These are phyloP conservation scores for Pseudopipra pipra DNA, from an alignment of 2,113 vertebrate genomes.

Conservation along the genomic window DNA sequence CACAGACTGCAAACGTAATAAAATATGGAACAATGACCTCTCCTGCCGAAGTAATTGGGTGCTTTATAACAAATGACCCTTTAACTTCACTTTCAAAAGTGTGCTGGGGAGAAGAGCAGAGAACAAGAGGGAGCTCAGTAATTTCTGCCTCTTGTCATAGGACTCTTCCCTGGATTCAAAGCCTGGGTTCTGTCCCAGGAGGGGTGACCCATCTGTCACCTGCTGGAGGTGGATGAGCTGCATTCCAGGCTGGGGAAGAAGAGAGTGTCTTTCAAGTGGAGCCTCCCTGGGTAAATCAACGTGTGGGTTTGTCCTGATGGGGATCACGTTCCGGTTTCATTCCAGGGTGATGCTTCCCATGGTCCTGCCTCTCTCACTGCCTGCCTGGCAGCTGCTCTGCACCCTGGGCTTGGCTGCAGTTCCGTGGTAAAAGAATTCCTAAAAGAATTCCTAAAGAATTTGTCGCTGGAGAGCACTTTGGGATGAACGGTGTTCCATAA, in stretches of 20 bases:
- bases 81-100: neutral
- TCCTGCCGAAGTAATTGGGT: neutral
- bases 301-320: neutral
- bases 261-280: neutral
- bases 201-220: neutral
- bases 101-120: neutral
- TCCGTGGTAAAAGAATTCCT: neutral
- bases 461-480: neutral
- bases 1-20: accelerated
- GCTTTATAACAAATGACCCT: neutral
- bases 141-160: neutral
- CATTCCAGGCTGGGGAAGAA: neutral
- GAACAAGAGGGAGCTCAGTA: accelerated
- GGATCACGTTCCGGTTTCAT: neutral
- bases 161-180: neutral
- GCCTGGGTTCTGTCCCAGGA: neutral
- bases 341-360: neutral
- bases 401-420: neutral
- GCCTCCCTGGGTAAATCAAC: neutral
- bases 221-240: neutral
- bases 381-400: neutral
- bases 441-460: neutral
- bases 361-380: neutral
- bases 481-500: neutral
- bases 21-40: neutral